These are phyloP conservation scores for Tachysurus vachellii DNA, from an alignment of 2,113 vertebrate genomes.

Conservation along the genomic window DNA sequence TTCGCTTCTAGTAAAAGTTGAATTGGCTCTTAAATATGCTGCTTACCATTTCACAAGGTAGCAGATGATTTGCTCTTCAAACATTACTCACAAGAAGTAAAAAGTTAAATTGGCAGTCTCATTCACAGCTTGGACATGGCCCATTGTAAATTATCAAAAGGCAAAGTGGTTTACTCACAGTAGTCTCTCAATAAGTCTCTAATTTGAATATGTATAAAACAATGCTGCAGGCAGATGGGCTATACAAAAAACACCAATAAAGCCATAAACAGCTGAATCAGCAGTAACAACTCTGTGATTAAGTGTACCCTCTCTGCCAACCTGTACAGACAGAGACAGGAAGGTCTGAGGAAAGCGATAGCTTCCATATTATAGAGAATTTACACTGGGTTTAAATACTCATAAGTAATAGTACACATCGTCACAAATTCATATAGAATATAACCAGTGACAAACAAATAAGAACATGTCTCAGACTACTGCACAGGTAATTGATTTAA, in stretches of 20 bases:
- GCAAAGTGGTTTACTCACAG: slow-evolving; percentile 33
- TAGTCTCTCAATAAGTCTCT: slow-evolving; percentile 35
- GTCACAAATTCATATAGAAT: background rate
- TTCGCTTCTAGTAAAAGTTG: background rate
- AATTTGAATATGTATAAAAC: slow-evolving; percentile 58
- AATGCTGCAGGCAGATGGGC: slow-evolving; percentile 42
- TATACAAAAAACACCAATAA: slow-evolving; percentile 59
- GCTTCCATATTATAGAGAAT: background rate
- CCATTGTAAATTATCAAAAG: slow-evolving; percentile 44
- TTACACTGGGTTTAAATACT: background rate
- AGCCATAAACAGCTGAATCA: slow-evolving; percentile 61
- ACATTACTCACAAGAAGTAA: background rate
- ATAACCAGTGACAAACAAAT: background rate
- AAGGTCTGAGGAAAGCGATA: background rate
- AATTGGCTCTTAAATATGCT: slow-evolving; percentile 13
- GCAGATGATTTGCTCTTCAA: slow-evolving; percentile 26
- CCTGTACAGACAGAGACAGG: slow-evolving; percentile 63
- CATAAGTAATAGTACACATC: background rate
- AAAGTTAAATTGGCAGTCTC: slow-evolving; percentile 13
- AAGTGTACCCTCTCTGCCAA: slow-evolving; percentile 34
- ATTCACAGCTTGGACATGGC: slow-evolving; percentile 23
- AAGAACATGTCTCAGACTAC: background rate
- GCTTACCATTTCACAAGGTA: slow-evolving; percentile 7
- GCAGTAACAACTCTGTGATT: slow-evolving; percentile 60
- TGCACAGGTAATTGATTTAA: background rate